phyloP scores from a whole-genome alignment of 2,113 vertebrate species.

The Hippopotamus amphibius region DNA sequence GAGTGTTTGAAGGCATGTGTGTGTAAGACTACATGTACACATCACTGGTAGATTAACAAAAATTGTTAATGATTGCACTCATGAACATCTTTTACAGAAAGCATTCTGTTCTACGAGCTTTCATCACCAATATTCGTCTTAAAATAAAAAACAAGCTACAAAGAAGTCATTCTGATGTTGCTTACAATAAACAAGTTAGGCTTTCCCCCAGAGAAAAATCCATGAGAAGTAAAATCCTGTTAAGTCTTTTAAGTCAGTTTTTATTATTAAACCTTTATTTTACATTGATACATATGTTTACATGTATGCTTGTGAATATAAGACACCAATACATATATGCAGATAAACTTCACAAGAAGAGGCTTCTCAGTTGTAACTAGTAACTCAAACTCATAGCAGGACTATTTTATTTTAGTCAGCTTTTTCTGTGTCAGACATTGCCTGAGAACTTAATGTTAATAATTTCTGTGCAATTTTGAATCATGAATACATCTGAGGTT shows the following conservation, averaged over 20 bases:
- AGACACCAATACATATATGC: background rate
- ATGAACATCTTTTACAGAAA: background rate
- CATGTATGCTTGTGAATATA: background rate
- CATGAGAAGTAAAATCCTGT: conserved; percentile 3
- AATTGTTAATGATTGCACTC: background rate
- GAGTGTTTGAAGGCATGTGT: background rate
- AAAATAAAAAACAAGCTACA: conserved; percentile 31
- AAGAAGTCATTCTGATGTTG: conserved; percentile 3
- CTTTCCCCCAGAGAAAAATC: background rate
- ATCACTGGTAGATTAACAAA: background rate
- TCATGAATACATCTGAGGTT: conserved; percentile 7
- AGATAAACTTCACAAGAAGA: background rate
- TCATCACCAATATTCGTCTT: background rate
- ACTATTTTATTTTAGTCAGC: background rate
- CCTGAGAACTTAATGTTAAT: background rate
- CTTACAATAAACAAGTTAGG: conserved; percentile 30
- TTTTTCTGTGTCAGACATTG: background rate
- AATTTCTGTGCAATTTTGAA: conserved; percentile 26
- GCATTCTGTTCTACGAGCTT: background rate
- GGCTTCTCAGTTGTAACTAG: background rate
- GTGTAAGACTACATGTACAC: background rate
- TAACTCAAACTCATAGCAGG: background rate
- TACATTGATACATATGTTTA: background rate
- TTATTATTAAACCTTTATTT: conserved; percentile 47
- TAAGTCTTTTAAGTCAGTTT: conserved; percentile 14